These are phyloP conservation scores for Rhinoderma darwinii DNA, from an alignment of 2,113 vertebrate species.

Conservation along the genomic window DNA sequence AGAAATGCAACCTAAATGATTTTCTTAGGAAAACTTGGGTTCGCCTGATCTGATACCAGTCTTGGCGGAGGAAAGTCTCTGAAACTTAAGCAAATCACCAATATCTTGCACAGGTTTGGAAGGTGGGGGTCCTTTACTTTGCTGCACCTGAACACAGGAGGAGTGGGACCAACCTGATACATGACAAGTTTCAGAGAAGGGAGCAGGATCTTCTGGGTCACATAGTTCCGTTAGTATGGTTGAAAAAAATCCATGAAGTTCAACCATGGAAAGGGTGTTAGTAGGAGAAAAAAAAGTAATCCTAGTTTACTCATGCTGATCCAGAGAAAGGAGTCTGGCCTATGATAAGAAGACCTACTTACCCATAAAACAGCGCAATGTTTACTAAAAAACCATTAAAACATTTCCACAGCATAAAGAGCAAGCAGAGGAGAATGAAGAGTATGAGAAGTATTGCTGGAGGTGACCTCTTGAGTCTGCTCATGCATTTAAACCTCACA, in stretches of 20 bases:
- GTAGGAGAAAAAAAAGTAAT: background rate
- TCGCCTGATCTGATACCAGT: background rate
- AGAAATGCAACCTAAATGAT: background rate
- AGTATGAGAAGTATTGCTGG: background rate
- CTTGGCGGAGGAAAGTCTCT: background rate
- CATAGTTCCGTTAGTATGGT: no score
- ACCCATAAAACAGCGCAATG: background rate
- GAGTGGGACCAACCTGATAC: background rate
- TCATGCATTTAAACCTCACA: constrained; percentile 12
- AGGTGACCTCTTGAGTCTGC: background rate
- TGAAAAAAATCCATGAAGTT: no score
- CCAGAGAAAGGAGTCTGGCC: background rate
- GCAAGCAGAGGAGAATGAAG: background rate
- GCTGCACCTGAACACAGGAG: background rate
- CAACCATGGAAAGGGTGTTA: background rate
- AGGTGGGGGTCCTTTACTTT: background rate
- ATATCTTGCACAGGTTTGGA: background rate
- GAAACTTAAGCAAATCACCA: background rate
- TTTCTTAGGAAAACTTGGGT: background rate
- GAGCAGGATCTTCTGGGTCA: no score
- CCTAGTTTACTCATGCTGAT: background rate
- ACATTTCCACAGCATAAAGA: background rate
- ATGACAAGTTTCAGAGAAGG: background rate
- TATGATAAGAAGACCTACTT: background rate
- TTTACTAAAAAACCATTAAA: background rate